Evolutionary conservation across 1,140 invertebrate species (phyloP), one percentile per base, ranked within the genome.

Genomic region (Cylas formicarius): DNA sequence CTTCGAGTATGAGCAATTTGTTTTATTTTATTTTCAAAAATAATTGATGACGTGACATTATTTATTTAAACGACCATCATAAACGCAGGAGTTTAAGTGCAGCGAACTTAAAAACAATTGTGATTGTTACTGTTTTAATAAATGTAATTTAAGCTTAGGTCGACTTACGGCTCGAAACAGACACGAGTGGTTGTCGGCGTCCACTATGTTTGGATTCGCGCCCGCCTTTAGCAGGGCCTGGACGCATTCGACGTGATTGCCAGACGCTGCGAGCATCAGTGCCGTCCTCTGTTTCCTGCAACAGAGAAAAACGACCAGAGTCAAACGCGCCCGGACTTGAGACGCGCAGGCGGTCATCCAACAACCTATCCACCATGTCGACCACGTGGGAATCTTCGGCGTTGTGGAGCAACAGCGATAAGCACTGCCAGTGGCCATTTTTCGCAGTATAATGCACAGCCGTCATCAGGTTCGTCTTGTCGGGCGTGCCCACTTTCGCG

Each of bases 391-490:
- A 62, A 52, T 73, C 70, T 34, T 76, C 71, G 8, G 67, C 62
- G 22, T 71, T 72, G 37, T 77, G 66, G 11, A 80, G 50, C 4
- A 80, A 55, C 26, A 77, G 55, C 24, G 60, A 44, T 46, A 78
- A 28, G 62, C 74, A 72, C 40, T 75, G 67, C 3, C 67, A 59
- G 45, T 79, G 73, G n/a, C 78, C 77, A 44, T 75, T 74, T 49
- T 71, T 73, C 2, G 77, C 77, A 17, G 77, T 77, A 18, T 74
- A 71, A 61, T 81, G 79, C 9, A 81, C 61, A 0, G 78, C 73
- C 14, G 72, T 77, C 50, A 77, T 66, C 47, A 69, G 68, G 8
- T 69, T 70, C 2, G 73, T 58, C 13, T 59, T 66, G 31, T 71
- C 70, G 44, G 54, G 50, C 23, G 62, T 42, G 1, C 53, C 53